Evolutionary conservation across 2,888 invertebrate genomes (phyloP), one percentile per base, ranked within the genome.

Genomic region (Synanthedon andrenaeformis): DNA sequence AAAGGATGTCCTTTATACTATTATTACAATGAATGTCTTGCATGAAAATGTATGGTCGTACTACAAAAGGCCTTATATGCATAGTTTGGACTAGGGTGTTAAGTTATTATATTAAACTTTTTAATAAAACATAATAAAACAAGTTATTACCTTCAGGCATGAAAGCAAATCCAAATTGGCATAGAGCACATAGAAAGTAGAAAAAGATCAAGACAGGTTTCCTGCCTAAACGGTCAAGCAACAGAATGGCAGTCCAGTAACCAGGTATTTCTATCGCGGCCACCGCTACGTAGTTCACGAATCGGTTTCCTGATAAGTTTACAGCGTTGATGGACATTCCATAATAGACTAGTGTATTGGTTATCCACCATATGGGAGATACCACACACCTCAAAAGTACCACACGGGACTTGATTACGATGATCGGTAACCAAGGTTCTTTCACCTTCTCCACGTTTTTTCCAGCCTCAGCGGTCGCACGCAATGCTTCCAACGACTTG

Each of bases 211-310:
- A 79, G 0, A 92, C 91, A 3, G 89, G 88, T 62, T 91, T 90
- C 56, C 92, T 80, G 1, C 93, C 92, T 10, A 91, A 69, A 53
- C 87, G 83, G 64, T 92, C 91, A 66, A 93, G 82, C 49, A 92
- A 74, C 17, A 91, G 70, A 55, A 90, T 90, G 0, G 92, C 91
- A 13, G 91, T 70, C 69, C 92, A 83, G 67, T 92, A 92, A 0
- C 92, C 93, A 0, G 94, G 94, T 56, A 94, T 91, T 76, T 94
- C 94, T 3, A 92, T 89, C 3, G 90, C 76, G 0, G 90, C 84
- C 6, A 91, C 91, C 14, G 90, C 79, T 56, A 92, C 90, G 67
- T 92, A 93, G 74, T 93, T 93, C 50, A 91, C 56, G 69, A 92
- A 93, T 49, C 88, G 80, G 66, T 93, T 91, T 1, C 92, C 92